Evolutionary conservation across 2,888 invertebrate genomes (phyloP).

Genomic region (Phania funesta): DNA sequence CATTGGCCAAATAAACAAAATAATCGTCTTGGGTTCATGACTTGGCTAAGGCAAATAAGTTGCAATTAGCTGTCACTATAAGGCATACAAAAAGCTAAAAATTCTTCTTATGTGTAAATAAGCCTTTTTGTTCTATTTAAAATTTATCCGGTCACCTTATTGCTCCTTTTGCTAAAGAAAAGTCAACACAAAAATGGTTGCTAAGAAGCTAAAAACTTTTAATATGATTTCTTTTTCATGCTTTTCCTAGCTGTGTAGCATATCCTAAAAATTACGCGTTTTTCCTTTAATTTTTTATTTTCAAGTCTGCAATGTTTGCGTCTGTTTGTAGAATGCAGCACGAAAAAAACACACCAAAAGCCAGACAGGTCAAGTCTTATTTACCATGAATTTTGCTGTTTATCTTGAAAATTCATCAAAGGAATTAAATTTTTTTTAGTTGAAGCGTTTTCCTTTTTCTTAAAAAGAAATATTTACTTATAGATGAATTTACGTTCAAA

Average conservation of each 20-base stretch:
- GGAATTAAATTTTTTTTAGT: conserved; percentile 23
- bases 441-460: neutral
- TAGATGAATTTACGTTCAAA: neutral
- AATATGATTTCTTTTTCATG: conserved; percentile 36
- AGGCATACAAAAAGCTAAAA: too few species aligned
- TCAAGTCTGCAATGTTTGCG: conserved; percentile 24
- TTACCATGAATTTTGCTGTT: conserved; percentile 53
- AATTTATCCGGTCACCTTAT: conserved; percentile 16
- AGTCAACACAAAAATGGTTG: neutral
- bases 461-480: neutral
- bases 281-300: conserved; percentile 11
- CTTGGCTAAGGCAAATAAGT: neutral
- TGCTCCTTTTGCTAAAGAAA: neutral
- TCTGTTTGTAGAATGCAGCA: conserved; percentile 7
- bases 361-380: conserved; percentile 66
- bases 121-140: too few species aligned
- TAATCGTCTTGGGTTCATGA: neutral
- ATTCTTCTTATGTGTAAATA: too few species aligned
- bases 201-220: conserved; percentile 58
- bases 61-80: too few species aligned
- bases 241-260: neutral
- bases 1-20: neutral
- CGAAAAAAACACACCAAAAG: conserved; percentile 26
- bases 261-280: conserved; percentile 52
- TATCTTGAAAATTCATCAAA: conserved; percentile 61